Conservation (phyloP, 2,888 invertebrate species). For the Philaethria dido region DNA sequence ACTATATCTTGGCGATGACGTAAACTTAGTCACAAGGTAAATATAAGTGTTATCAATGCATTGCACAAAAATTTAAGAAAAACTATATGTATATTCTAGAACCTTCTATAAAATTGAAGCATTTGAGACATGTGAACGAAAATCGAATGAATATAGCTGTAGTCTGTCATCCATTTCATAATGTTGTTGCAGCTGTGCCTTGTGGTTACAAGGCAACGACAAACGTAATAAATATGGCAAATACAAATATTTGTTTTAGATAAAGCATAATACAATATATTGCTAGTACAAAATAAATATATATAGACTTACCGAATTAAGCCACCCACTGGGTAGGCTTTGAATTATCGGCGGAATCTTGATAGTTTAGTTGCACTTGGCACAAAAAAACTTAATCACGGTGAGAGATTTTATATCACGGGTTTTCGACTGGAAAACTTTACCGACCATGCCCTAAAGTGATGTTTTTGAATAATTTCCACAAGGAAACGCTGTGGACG, state of each 20-base stretch:
- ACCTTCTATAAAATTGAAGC: conserved; percentile 14
- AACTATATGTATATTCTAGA: conserved; percentile 10
- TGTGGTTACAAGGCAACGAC: conserved; percentile 13
- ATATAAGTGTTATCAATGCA: conserved; percentile 43
- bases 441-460: conserved; percentile 80
- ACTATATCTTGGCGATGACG: conserved; percentile 50
- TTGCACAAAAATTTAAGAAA: conserved; percentile 33
- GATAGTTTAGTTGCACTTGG: conserved; percentile 86
- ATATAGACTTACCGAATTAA: conserved; percentile 84
- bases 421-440: conserved; percentile 71
- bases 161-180: conserved; percentile 33
- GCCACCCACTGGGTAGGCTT: conserved; percentile 93
- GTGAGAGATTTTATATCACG: conserved; percentile 73
- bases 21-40: conserved; percentile 52
- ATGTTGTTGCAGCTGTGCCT: conserved; percentile 28
- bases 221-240: not conserved
- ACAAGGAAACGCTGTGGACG: conserved; percentile 69
- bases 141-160: conserved; percentile 11
- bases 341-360: conserved; percentile 92
- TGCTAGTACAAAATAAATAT: conserved; percentile 30
- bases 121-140: not conserved
- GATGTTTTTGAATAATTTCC: conserved; percentile 62
- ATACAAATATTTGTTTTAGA: conserved; percentile 27
- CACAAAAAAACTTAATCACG: conserved; percentile 81
- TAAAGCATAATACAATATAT: conserved; percentile 23